Base-by-base conservation (phyloP, 2,113 vertebrate species). In the Oryzias javanicus region DNA sequence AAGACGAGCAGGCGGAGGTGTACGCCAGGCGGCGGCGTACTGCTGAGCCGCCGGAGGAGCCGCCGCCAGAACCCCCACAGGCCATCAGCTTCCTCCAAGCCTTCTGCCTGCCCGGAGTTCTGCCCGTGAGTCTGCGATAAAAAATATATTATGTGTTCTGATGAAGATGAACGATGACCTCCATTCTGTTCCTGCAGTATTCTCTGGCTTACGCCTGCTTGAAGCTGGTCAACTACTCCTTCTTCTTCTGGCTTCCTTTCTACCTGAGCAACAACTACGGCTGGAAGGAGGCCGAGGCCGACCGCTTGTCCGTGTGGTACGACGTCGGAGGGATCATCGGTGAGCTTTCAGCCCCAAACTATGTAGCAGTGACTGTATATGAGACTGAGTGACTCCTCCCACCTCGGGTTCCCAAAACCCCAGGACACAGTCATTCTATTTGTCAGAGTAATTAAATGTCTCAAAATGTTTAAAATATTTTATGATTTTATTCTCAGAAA, bases 171-270 rank as follows among this genome's bases (percentile, higher is more conserved):
- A 4, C 35, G 5, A 13, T n/a, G 6, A 47, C 45, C 24, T 55
- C 17, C 35, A 6, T 71, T 18, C 66, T 24, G 64, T 44, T 41
- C 0, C 41, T 55, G 55, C 75, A 98, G 96, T 98, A 98, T 67
- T 98, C 97, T 0, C 81, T 98, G 82, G 93, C 95, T 3, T 99
- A 96, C 0, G 95, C 97, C 1, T 99, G 97, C 84, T 83, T 98
- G 89, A 99, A 99, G 74, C 78, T 99, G 72, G 97, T 99, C 67
- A 99, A 99, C 87, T 98, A 98, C 83, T 97, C 96, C 4, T 99
- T 99, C 88, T 99, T 99, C 91, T 99, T 98, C 90, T 98, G 96
- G 96, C 88, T 99, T 60, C 96, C 96, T 1, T 99, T 97, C 86
- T 99, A 98, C 87, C 91, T 99, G 91, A 97, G 93, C 82, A 94